These are phyloP conservation scores for Atta texana DNA, from an alignment of 1,140 invertebrate genomes.

Conservation along the genomic window DNA sequence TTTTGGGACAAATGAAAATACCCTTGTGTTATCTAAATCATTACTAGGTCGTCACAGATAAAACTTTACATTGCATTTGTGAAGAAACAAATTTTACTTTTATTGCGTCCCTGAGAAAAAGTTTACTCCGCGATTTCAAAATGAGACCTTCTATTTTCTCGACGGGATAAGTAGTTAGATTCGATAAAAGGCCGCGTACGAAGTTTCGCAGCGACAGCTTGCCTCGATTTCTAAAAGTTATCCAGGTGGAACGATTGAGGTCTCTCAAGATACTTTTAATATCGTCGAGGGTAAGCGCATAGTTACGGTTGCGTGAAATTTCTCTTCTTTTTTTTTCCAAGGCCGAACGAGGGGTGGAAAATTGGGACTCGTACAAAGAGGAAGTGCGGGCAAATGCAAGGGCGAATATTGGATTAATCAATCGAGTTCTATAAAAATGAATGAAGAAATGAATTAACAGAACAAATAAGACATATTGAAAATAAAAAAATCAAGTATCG, in stretches of 20 bases:
- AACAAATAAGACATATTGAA: not conserved
- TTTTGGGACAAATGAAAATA: not conserved
- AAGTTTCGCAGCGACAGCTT: constrained; percentile 26
- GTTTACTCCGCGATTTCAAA: constrained; percentile 6
- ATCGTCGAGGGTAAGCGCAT: constrained; percentile 15
- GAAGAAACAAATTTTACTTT: constrained; percentile 31
- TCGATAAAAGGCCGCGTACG: not conserved
- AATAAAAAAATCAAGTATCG: not conserved
- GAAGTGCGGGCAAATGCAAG: constrained; percentile 4
- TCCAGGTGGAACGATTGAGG: constrained; percentile 27
- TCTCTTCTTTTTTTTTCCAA: constrained; percentile 29
- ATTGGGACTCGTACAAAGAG: constrained; percentile 29
- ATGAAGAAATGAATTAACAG: not conserved
- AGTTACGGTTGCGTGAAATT: constrained; percentile 15
- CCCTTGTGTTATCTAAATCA: not conserved
- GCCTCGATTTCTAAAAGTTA: constrained; percentile 27
- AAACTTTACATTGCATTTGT: constrained; percentile 6
- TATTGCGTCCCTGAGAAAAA: not conserved
- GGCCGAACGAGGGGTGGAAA: constrained; percentile 17
- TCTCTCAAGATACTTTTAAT: constrained; percentile 50
- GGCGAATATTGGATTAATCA: constrained; percentile 41
- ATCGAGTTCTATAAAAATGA: not conserved
- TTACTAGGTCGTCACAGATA: not conserved
- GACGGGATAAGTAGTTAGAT: constrained; percentile 20
- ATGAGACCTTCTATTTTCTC: constrained; percentile 16